phyloP scores from a whole-genome alignment of 2,113 vertebrate genomes.

The Podilymbus podiceps region DNA sequence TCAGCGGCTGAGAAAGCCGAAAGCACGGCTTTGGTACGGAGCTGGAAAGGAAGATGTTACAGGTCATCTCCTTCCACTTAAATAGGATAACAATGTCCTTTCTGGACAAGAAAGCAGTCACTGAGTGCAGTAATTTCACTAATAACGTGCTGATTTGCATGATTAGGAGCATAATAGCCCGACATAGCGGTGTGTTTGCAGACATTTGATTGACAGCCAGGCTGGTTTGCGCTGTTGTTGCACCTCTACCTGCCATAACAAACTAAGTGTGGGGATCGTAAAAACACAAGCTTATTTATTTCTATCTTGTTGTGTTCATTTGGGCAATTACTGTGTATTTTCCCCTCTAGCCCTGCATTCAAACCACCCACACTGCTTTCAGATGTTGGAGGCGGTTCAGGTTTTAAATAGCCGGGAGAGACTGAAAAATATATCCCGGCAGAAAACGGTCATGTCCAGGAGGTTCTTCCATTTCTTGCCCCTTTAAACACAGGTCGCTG shows the following conservation, averaged over 20 bases:
- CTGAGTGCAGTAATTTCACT: background rate
- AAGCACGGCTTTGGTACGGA: rapidly evolving
- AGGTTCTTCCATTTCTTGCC: background rate
- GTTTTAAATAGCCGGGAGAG: slow-evolving; percentile 23
- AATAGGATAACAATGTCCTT: background rate
- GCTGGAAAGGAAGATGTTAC: background rate
- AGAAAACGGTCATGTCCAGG: background rate
- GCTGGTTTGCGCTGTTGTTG: background rate
- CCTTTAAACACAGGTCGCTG: background rate
- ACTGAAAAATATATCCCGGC: background rate
- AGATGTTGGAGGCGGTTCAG: background rate
- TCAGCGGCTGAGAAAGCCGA: background rate
- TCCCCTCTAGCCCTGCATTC: background rate
- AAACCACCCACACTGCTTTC: background rate
- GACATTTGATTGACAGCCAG: background rate
- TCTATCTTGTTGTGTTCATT: background rate
- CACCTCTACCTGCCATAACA: background rate
- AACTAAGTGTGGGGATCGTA: background rate
- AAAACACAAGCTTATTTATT: slow-evolving; percentile 22
- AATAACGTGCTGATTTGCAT: background rate
- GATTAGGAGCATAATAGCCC: background rate
- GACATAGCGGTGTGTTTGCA: background rate
- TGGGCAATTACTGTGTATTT: slow-evolving; percentile 3
- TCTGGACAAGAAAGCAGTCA: background rate
- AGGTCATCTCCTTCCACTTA: slow-evolving; percentile 1